Evolutionary conservation across 2,888 invertebrate species (phyloP).

Genomic region (Dicranocentrus wangi): DNA sequence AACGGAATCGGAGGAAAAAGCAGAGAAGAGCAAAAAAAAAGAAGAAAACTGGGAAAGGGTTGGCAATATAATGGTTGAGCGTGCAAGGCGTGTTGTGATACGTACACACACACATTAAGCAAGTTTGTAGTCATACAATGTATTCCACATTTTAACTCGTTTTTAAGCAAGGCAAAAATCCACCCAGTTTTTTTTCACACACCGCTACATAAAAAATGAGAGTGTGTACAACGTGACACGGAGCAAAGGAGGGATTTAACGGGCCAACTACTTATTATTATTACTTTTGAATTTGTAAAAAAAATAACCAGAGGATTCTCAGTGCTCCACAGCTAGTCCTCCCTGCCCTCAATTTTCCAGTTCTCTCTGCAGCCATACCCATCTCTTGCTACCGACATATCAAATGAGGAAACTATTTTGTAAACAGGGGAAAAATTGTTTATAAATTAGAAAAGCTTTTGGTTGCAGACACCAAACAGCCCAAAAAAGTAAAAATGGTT

Average conservation of each 20-base stretch:
- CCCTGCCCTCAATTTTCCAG: not conserved
- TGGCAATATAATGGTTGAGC: not conserved
- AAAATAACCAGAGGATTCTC: not conserved
- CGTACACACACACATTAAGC: not conserved
- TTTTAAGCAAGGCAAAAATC: constrained; percentile 26
- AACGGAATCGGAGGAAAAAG: not conserved
- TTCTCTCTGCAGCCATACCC: not conserved
- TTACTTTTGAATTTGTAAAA: too few relatives aligned
- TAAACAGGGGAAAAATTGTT: too few relatives aligned
- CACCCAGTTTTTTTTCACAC: constrained; percentile 38
- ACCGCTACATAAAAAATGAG: constrained; percentile 41
- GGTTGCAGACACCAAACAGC: too few relatives aligned
- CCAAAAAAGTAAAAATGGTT: too few relatives aligned
- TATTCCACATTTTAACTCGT: not conserved
- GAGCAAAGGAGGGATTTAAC: not conserved
- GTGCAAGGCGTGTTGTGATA: not conserved
- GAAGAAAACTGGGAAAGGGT: not conserved
- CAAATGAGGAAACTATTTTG: not conserved
- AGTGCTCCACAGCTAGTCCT: not conserved
- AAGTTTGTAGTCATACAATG: too few relatives aligned
- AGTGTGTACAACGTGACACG: constrained; percentile 53
- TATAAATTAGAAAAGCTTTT: too few relatives aligned
- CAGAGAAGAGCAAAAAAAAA: not conserved
- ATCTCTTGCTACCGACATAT: not conserved
- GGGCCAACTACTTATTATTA: too few relatives aligned